Percentiles rank a stretch among this genome's conserved stretches.
These are phyloP conservation scores for Oegoconia quadripuncta DNA, from an alignment of 2,888 invertebrate species.

Conservation along the genomic window DNA sequence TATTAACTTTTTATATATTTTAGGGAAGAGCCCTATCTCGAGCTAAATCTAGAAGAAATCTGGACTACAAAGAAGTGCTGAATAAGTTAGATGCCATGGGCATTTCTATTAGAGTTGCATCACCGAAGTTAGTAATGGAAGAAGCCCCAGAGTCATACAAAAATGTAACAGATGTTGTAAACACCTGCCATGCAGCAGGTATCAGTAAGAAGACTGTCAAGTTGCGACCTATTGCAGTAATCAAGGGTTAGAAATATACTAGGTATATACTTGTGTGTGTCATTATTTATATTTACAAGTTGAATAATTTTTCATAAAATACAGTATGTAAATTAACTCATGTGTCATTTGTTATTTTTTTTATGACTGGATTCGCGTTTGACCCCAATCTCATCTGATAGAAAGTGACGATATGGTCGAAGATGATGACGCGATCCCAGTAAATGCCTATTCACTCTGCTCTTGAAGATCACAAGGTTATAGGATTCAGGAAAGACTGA, in stretches of 20 bases:
- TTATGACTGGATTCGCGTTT: no score
- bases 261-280: background rate
- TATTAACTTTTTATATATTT: slow-evolving; percentile 23
- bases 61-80: slow-evolving; percentile 95
- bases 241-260: slow-evolving; percentile 88
- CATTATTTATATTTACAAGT: slow-evolving; percentile 1
- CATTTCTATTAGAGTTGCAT: slow-evolving; percentile 97
- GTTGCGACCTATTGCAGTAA: slow-evolving; percentile 97
- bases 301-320: background rate
- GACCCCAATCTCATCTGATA: no score
- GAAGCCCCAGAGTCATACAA: slow-evolving; percentile 99
- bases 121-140: slow-evolving; percentile 99
- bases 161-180: slow-evolving; percentile 99
- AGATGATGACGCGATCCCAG: no score
- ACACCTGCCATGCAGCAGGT: slow-evolving; percentile 98
- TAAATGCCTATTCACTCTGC: no score
- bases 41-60: slow-evolving; percentile 96
- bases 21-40: slow-evolving; percentile 97
- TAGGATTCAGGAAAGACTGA: no score
- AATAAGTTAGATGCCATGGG: slow-evolving; percentile 89
- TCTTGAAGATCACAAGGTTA: no score
- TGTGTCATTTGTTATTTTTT: no score
- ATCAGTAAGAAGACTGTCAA: slow-evolving; percentile 98
- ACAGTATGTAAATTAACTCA: no score
- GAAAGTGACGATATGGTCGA: no score